These are phyloP conservation scores for Alethe castanea DNA, from an alignment of 2,113 vertebrate genomes.

Conservation along the genomic window DNA sequence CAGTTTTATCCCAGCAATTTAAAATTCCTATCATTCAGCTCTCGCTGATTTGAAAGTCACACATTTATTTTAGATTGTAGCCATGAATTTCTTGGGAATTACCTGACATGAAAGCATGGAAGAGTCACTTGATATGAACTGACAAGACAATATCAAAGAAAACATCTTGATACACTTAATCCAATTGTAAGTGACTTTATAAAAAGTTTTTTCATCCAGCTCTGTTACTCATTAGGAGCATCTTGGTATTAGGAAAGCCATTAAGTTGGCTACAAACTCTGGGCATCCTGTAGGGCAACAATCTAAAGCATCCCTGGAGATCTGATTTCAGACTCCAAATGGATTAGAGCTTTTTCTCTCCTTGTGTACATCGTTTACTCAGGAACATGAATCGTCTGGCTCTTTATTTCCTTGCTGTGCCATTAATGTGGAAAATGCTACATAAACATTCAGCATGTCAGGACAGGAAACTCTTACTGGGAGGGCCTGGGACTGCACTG, in stretches of 20 bases:
- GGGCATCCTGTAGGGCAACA: background rate
- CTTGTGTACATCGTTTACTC: background rate
- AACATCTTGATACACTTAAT: constrained; percentile 24
- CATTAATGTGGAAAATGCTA: background rate
- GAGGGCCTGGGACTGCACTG: background rate
- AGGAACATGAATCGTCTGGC: background rate
- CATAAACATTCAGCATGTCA: background rate
- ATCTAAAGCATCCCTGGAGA: background rate
- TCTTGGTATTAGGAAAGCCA: background rate
- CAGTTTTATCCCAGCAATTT: constrained; percentile 46
- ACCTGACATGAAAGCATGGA: constrained; percentile 54
- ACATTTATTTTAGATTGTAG: constrained; percentile 47
- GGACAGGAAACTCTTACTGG: background rate
- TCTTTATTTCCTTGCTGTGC: background rate
- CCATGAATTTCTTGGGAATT: constrained; percentile 58
- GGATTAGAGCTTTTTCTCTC: background rate
- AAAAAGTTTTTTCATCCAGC: background rate
- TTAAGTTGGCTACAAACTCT: background rate
- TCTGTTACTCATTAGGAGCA: background rate
- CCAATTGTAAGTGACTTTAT: background rate
- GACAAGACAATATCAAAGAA: constrained; percentile 40
- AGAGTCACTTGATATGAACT: constrained; percentile 50
- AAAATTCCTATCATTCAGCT: background rate
- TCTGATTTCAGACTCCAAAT: background rate
- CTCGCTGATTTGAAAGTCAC: constrained; percentile 10